Evolutionary conservation across 2,888 invertebrate genomes (phyloP).

Genomic region (Anorthoa munda): DNA sequence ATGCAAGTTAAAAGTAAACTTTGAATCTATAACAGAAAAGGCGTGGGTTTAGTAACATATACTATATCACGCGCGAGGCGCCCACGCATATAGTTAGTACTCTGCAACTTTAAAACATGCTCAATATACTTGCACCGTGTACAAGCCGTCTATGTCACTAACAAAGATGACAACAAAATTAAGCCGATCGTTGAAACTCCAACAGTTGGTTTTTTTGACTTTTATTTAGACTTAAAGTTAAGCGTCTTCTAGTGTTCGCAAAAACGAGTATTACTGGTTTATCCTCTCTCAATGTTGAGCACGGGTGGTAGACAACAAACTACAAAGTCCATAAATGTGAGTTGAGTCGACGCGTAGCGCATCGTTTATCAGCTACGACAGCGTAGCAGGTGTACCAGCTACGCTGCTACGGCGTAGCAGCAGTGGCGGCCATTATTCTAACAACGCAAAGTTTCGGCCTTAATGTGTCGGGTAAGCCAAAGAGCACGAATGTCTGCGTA

Average conservation of each 20-base stretch:
- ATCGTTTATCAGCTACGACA: conserved; percentile 45
- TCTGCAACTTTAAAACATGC: background rate
- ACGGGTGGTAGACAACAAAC: background rate
- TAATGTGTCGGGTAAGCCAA: conserved; percentile 30
- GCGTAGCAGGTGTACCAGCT: conserved; percentile 40
- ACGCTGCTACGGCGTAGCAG: conserved; percentile 39
- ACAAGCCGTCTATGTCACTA: background rate
- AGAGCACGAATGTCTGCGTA: conserved; percentile 20
- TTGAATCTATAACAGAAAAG: background rate
- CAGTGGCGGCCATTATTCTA: conserved; percentile 37
- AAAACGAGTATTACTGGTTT: background rate
- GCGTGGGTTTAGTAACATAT: background rate
- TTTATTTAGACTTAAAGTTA: too few relatives aligned
- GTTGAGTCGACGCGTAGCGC: conserved; percentile 30
- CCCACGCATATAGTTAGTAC: background rate
- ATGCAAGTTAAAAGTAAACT: background rate
- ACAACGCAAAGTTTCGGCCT: conserved; percentile 34
- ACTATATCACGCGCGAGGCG: background rate
- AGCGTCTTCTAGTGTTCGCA: background rate
- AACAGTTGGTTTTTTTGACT: background rate
- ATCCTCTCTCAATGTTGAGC: background rate
- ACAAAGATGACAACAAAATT: background rate
- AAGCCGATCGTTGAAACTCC: background rate
- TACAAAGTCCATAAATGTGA: conserved; percentile 37
- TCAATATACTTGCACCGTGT: background rate